These are phyloP conservation scores for Darevskia mixta DNA, from an alignment of 2,797 vertebrate genomes.

Conservation along the genomic window DNA sequence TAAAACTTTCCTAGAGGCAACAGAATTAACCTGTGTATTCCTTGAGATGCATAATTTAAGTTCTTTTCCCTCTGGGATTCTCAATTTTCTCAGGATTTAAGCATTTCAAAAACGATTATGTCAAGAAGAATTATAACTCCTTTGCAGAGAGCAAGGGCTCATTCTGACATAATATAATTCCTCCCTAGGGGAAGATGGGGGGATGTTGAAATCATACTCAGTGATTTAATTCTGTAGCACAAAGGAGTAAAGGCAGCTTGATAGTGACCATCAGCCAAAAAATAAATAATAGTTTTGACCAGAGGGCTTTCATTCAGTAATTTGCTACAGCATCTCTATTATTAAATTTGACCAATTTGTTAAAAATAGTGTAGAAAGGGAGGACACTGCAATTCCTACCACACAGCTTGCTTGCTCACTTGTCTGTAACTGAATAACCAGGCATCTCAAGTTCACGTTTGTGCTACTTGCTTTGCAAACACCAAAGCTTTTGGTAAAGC, in stretches of 20 bases:
- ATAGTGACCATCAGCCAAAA: constrained; percentile 25
- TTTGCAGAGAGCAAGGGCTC: constrained; percentile 47
- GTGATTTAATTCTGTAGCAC: constrained; percentile 2
- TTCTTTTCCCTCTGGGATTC: not conserved
- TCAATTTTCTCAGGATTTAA: constrained; percentile 16
- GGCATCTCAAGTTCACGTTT: constrained; percentile 45
- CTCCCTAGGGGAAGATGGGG: not conserved
- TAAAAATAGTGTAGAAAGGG: constrained; percentile 64
- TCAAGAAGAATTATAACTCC: constrained; percentile 53
- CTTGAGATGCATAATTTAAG: not conserved
- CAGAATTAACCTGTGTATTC: constrained; percentile 20
- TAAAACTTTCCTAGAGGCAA: constrained; percentile 32
- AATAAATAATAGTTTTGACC: not conserved
- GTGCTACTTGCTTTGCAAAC: constrained; percentile 57
- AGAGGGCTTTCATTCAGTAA: constrained; percentile 6
- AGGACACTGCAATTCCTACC: constrained; percentile 77
- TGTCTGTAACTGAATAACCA: constrained; percentile 71
- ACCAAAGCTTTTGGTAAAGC: constrained; percentile 74
- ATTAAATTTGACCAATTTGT: rapidly evolving
- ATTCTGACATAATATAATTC: not conserved
- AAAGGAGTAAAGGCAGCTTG: constrained; percentile 41
- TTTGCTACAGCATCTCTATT: constrained; percentile 45
- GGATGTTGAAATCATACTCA: not conserved
- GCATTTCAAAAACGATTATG: constrained; percentile 37
- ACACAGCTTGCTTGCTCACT: constrained; percentile 72